Percentiles rank a stretch among this genome's conserved stretches.
Evolutionary conservation across 2,797 vertebrate genomes (phyloP).

Genomic region (Picus viridis): DNA sequence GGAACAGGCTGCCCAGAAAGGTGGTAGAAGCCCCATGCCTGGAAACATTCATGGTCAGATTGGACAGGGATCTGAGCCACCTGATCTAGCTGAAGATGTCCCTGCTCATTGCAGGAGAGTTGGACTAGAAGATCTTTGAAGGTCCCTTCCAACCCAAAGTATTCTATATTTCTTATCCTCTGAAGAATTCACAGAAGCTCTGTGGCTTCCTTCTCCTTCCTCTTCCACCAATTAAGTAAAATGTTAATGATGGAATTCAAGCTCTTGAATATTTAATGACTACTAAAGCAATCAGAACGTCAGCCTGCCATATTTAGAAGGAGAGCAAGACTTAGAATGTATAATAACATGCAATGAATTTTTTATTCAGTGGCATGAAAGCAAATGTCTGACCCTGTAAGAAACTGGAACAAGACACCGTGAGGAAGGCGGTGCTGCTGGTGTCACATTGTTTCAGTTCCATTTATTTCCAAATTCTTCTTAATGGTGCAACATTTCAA

Average conservation of each 20-base stretch:
- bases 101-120: too few species aligned
- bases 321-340: not conserved
- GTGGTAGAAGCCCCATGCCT: too few species aligned
- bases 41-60: too few species aligned
- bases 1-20: too few species aligned
- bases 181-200: not conserved
- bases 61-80: too few species aligned
- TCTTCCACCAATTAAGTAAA: not conserved
- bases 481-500: not conserved
- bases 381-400: slow-evolving; percentile 25
- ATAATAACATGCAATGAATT: not conserved
- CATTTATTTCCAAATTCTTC: slow-evolving; percentile 14
- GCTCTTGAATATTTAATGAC: not conserved
- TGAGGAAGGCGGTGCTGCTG: not conserved
- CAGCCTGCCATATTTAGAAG: slow-evolving; percentile 3
- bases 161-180: not conserved
- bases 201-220: not conserved
- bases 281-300: slow-evolving; percentile 12
- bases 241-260: not conserved
- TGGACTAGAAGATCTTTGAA: too few species aligned
- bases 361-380: not conserved
- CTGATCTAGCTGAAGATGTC: too few species aligned
- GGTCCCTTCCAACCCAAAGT: too few species aligned
- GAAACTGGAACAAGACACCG: not conserved
- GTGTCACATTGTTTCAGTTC: not conserved